phyloP scores from a whole-genome alignment of 30 jellyfish, hydroid and myxozoan genomes.

The Hydractinia symbiolongicarpus region DNA sequence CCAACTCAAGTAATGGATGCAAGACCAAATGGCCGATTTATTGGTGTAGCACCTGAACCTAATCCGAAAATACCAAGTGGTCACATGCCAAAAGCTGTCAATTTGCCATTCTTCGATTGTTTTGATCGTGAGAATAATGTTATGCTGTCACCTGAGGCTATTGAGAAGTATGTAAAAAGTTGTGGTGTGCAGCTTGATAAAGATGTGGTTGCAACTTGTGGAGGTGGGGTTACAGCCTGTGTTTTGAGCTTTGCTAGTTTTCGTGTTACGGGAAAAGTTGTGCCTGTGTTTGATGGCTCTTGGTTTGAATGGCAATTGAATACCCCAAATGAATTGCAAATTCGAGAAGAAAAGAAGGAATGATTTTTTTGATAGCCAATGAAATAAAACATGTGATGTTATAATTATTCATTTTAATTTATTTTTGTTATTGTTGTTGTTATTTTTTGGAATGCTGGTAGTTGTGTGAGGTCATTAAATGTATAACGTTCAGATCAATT shows the following conservation, averaged over 20 bases:
- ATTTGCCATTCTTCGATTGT: slow-evolving; percentile 55
- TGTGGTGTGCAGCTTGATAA: slow-evolving; percentile 49
- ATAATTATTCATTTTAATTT: no score
- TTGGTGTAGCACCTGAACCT: slow-evolving; percentile 62
- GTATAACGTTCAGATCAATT: no score
- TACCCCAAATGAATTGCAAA: no score
- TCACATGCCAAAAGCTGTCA: slow-evolving; percentile 69
- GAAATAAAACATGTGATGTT: no score
- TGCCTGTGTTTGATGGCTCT: slow-evolving; percentile 93
- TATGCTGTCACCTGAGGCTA: slow-evolving; percentile 40
- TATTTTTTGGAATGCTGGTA: no score
- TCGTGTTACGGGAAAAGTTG: slow-evolving; percentile 34
- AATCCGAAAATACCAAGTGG: slow-evolving; percentile 66
- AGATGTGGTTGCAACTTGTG: slow-evolving; percentile 73
- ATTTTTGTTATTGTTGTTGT: no score
- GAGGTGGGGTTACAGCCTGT: slow-evolving; percentile 86
- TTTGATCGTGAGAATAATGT: slow-evolving; percentile 31
- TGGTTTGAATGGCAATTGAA: slow-evolving; percentile 75
- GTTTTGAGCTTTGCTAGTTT: slow-evolving; percentile 51
- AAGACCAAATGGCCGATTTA: slow-evolving; percentile 57
- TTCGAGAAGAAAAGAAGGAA: no score
- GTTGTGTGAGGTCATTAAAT: no score
- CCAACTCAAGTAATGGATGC: slow-evolving; percentile 81
- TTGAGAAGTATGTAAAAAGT: slow-evolving; percentile 27
- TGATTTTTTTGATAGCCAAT: no score